Evolutionary conservation across 2,888 invertebrate genomes (phyloP).

Genomic region (Leucoma salicis): DNA sequence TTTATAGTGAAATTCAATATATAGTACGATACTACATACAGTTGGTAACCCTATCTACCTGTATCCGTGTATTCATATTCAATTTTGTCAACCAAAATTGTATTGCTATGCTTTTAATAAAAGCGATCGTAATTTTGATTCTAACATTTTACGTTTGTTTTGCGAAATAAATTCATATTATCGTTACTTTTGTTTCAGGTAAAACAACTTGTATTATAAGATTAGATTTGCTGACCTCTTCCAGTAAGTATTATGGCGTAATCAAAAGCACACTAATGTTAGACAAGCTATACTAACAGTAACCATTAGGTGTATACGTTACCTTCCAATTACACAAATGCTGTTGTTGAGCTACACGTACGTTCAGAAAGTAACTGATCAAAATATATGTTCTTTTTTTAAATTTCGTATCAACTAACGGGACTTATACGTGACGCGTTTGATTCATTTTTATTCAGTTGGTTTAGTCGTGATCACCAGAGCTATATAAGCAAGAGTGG

Average conservation of each 20-base stretch:
- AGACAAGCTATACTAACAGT: conserved; percentile 6
- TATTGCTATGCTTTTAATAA: no score
- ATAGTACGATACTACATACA: neutral
- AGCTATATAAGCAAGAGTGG: no score
- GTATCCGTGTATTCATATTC: neutral
- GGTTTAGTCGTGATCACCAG: no score
- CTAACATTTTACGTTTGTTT: no score
- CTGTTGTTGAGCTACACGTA: neutral
- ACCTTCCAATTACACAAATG: conserved; percentile 8
- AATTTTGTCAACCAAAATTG: neutral
- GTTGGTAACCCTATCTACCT: neutral
- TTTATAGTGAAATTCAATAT: no score
- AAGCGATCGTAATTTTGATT: no score
- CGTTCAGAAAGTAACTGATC: neutral
- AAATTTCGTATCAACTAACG: no score
- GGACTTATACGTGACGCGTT: no score
- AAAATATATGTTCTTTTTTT: no score
- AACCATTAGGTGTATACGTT: conserved; percentile 8
- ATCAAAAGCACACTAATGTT: conserved; percentile 1
- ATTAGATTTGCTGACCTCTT: neutral
- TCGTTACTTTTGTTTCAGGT: conserved; percentile 36
- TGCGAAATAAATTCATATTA: no score
- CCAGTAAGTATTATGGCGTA: conserved; percentile 1
- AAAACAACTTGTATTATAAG: conserved; percentile 4
- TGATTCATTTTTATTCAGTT: no score